These are phyloP conservation scores for Isichthys henryi DNA, from an alignment of 2,113 vertebrate species.

Conservation along the genomic window DNA sequence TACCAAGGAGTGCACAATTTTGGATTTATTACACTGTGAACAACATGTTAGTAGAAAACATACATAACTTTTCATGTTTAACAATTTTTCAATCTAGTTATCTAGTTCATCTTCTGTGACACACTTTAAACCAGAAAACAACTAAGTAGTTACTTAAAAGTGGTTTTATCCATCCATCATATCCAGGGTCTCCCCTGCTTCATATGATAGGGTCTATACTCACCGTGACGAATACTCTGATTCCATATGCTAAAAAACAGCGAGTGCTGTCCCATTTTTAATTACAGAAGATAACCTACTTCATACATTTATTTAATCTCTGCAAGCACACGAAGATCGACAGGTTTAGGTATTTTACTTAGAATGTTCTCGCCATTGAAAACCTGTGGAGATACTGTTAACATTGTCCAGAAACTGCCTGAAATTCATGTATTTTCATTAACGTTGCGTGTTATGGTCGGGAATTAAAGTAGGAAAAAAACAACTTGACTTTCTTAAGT, in stretches of 20 bases:
- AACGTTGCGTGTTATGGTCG: no score
- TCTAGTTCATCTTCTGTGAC: background rate
- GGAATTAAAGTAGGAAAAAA: no score
- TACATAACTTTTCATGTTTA: background rate
- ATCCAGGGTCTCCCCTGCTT: background rate
- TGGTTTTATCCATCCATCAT: background rate
- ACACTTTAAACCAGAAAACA: background rate
- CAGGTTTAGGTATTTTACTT: no score
- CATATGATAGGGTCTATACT: background rate
- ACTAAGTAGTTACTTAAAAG: background rate
- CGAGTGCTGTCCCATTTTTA: background rate
- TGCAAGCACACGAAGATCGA: no score
- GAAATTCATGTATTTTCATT: no score
- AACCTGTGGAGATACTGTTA: no score
- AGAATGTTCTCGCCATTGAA: no score
- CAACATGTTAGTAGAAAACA: background rate
- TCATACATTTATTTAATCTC: background rate
- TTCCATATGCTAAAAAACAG: background rate
- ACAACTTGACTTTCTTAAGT: no score
- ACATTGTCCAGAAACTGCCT: no score
- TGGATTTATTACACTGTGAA: background rate
- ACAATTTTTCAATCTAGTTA: background rate
- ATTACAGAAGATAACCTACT: background rate
- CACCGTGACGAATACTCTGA: background rate
- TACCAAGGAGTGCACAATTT: background rate